Base-by-base conservation (phyloP, 1,140 invertebrate species). In the Himalopsyche phryganea region DNA sequence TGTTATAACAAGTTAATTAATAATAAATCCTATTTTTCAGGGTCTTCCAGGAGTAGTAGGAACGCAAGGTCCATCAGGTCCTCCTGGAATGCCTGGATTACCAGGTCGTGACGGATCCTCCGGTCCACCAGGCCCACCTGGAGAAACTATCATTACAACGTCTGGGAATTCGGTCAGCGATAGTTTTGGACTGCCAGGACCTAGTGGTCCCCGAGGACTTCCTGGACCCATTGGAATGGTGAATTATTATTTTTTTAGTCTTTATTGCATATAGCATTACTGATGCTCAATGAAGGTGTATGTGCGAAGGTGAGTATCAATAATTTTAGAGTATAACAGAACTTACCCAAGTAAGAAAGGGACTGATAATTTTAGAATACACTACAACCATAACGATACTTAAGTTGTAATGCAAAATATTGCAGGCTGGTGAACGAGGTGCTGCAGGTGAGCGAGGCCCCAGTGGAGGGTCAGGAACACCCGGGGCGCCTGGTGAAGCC, bases 141-240 rank as follows among this genome's bases (percentile, higher is more conserved):
- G 70, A 23, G 68, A 68, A 40, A 57, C 67, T 2, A 65, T 65
- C 47, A 64, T 67, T 10, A 60, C 66, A 11, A 18, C 54, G 40
- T 18, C 36, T 10, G 10, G 20, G 1, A 15, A 66, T 11, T 58
- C 61, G n/a, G 19, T 47, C 47, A 20, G 50, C 13, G 41, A 50
- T 17, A 49, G 1, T 11, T 17, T 51, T 19, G 67, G 48, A 18
- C 46, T 13, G 6, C 66, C 10, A 58, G 68, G 40, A 53, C 58
- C 28, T 52, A 58, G 57, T 59, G 58, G 61, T 40, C 67, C 14
- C 13, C 23, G 54, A 48, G 55, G 57, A 5, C 38, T 41, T 11
- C 55, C 56, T 38, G 57, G 50, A 61, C 68, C 48, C 52, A 28
- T 52, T 11, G 62, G 62, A 53, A 60, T 60, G 58, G 62, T 64